Evolutionary conservation across 1,140 invertebrate species (phyloP).

Genomic region (Lordiphosa collinella): DNA sequence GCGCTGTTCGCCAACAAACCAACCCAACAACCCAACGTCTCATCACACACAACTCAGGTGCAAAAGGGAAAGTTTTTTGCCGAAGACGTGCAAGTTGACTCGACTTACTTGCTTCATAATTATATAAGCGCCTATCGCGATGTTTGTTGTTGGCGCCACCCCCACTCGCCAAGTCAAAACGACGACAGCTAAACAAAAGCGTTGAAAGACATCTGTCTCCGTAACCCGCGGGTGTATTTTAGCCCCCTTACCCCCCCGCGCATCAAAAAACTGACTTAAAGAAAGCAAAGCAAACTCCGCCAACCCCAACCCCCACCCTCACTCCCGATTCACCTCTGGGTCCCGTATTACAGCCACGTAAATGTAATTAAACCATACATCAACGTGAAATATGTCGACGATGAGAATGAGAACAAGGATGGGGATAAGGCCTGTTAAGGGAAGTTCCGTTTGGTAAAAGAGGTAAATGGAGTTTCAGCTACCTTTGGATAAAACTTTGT

Average conservation of each 20-base stretch:
- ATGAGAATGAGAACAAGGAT: constrained; percentile 15
- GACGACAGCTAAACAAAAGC: constrained; percentile 70
- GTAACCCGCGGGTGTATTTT: neutral
- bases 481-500: no score
- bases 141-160: constrained; percentile 36
- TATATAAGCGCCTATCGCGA: constrained; percentile 58
- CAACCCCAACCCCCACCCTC: neutral
- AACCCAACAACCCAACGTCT: neutral
- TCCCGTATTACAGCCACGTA: constrained; percentile 59
- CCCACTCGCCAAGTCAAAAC: constrained; percentile 1
- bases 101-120: constrained; percentile 43
- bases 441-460: neutral
- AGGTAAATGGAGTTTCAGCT: constrained; percentile 1
- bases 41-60: constrained; percentile 23
- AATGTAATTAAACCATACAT: constrained; percentile 78
- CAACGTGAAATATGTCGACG: constrained; percentile 75
- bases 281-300: neutral
- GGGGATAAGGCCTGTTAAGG: constrained; percentile 14
- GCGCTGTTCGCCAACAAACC: constrained; percentile 3
- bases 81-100: constrained; percentile 51
- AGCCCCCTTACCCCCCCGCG: neutral
- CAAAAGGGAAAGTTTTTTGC: constrained; percentile 47
- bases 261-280: constrained; percentile 5
- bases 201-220: constrained; percentile 59
- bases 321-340: neutral